These are phyloP conservation scores for Cardiocondyla obscurior DNA, from an alignment of 1,140 invertebrate species.

Conservation along the genomic window DNA sequence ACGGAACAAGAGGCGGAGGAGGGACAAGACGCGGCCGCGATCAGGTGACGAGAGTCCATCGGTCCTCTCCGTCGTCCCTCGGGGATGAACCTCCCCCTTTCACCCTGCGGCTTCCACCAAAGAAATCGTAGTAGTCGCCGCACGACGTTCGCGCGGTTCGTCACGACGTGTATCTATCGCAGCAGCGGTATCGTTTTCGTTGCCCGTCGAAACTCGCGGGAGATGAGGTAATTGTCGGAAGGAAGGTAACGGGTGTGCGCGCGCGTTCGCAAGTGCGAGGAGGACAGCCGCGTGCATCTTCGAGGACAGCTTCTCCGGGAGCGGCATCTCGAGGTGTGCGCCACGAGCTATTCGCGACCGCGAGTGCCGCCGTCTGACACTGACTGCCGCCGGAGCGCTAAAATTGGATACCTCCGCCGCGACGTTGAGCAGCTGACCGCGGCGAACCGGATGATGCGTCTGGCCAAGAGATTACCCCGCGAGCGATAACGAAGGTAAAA, in stretches of 20 bases:
- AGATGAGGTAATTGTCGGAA: slow-evolving; percentile 1
- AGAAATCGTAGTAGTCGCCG: slow-evolving; percentile 54
- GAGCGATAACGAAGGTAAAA: slow-evolving; percentile 64
- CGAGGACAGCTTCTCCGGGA: background rate
- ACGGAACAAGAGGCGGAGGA: background rate
- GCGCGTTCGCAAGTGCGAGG: background rate
- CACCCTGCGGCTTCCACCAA: background rate
- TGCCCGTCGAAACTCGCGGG: background rate
- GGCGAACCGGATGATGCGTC: slow-evolving; percentile 62
- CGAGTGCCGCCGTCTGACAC: slow-evolving; percentile 26
- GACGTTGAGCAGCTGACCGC: slow-evolving; percentile 58
- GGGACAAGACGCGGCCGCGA: slow-evolving; percentile 1
- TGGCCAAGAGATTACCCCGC: slow-evolving; percentile 27
- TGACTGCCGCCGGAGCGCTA: slow-evolving; percentile 53
- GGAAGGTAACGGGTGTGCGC: background rate
- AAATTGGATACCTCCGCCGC: slow-evolving; percentile 62
- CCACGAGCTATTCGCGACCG: slow-evolving; percentile 23
- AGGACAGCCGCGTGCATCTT: background rate
- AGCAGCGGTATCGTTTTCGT: too few relatives aligned
- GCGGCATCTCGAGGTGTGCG: background rate
- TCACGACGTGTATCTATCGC: background rate
- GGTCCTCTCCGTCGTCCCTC: slow-evolving; percentile 1
- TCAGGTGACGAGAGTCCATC: slow-evolving; percentile 65
- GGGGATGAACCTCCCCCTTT: background rate
- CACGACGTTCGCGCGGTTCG: slow-evolving; percentile 43